A percentile compares a stretch with the other conserved stretches of the same genome.
These are phyloP conservation scores for Manduca sexta DNA, from an alignment of 1,140 invertebrate genomes.

Conservation along the genomic window DNA sequence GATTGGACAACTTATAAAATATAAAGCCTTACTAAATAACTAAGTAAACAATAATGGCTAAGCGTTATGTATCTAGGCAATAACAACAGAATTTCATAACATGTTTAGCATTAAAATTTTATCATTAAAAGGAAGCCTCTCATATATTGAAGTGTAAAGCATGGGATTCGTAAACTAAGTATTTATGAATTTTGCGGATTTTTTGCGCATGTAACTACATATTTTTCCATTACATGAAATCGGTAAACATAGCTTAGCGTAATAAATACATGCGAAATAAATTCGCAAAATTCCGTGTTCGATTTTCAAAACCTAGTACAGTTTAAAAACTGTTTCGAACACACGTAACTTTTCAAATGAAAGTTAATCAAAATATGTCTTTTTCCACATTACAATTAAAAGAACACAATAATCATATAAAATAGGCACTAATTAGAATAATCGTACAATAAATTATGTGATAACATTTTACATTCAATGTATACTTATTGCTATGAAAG, in stretches of 20 bases:
- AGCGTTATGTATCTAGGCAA: constrained; percentile 68
- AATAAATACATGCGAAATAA: no score
- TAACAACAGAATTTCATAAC: constrained; percentile 70
- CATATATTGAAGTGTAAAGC: constrained; percentile 44
- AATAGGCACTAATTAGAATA: constrained; percentile 70
- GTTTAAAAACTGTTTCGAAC: constrained; percentile 53
- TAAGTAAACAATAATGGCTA: constrained; percentile 69
- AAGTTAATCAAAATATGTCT: constrained; percentile 64
- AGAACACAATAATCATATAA: constrained; percentile 54
- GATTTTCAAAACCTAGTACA: constrained; percentile 13
- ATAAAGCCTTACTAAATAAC: constrained; percentile 67
- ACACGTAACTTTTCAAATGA: constrained; percentile 30
- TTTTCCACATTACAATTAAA: constrained; percentile 30
- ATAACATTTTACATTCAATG: constrained; percentile 55
- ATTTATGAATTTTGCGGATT: no score
- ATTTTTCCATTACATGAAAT: no score
- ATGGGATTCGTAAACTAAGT: constrained; percentile 5
- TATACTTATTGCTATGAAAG: constrained; percentile 53
- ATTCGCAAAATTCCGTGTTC: no score
- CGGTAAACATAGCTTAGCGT: no score
- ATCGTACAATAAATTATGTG: constrained; percentile 63
- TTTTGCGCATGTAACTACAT: no score
- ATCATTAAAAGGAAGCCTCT: constrained; percentile 64
- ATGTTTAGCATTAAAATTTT: constrained; percentile 45
- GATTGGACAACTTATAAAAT: constrained; percentile 60